Percentiles rank a stretch among this genome's conserved stretches.
Evolutionary conservation across 2,888 invertebrate species (phyloP).

Genomic region (Spilosoma lubricipeda): DNA sequence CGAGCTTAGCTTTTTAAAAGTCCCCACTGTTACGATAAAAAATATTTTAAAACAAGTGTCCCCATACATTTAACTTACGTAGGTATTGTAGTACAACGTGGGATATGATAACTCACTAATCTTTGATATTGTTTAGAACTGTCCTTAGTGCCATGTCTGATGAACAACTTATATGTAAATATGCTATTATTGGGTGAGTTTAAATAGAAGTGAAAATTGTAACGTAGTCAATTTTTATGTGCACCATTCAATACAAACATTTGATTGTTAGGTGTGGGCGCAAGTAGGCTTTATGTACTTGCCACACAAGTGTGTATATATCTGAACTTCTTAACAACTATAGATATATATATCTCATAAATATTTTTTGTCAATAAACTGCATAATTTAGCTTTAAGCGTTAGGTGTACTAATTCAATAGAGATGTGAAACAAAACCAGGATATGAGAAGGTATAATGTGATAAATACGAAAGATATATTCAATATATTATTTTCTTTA

Average conservation of each 20-base stretch:
- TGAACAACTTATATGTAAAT: constrained; percentile 73
- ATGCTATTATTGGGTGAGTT: constrained; percentile 53
- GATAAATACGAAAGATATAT: constrained; percentile 68
- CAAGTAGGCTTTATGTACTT: constrained; percentile 66
- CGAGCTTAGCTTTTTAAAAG: constrained; percentile 65
- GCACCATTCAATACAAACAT: constrained; percentile 67
- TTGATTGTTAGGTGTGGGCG: constrained; percentile 49
- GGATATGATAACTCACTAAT: constrained; percentile 41
- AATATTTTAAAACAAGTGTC: constrained; percentile 29
- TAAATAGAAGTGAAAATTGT: constrained; percentile 60
- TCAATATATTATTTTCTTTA: constrained; percentile 66
- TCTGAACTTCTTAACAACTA: constrained; percentile 43
- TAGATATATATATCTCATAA: constrained; percentile 73
- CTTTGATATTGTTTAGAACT: constrained; percentile 48
- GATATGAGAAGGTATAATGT: constrained; percentile 72
- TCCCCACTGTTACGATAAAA: constrained; percentile 41
- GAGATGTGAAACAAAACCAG: constrained; percentile 57
- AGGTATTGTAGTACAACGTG: constrained; percentile 50
- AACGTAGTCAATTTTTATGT: constrained; percentile 81
- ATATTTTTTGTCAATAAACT: constrained; percentile 77
- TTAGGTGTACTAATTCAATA: constrained; percentile 61
- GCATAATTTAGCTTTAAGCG: constrained; percentile 81
- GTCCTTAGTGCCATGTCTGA: constrained; percentile 70
- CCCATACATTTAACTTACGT: constrained; percentile 25
- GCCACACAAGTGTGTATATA: constrained; percentile 69